phyloP scores from a whole-genome alignment of 2,888 invertebrate genomes.

The Rhaphigaster nebulosa region DNA sequence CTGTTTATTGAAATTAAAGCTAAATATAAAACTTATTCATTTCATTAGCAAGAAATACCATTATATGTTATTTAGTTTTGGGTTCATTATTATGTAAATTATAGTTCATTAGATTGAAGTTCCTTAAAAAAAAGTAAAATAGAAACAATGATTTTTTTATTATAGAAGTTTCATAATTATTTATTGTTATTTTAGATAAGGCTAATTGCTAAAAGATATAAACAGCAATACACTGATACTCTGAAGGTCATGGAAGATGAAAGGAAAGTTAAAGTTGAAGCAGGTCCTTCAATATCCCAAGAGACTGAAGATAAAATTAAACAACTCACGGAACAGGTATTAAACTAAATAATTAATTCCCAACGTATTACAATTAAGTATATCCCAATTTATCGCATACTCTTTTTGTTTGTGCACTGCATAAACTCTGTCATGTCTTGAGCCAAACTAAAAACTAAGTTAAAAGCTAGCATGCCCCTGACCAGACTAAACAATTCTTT shows the following conservation, averaged over 20 bases:
- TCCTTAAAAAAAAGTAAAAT: no score
- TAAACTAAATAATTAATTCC: not conserved
- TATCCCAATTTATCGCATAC: no score
- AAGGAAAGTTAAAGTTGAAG: constrained; percentile 72
- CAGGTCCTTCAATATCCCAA: constrained; percentile 69
- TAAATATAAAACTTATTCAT: no score
- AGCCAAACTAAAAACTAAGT: no score
- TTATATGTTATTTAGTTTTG: not conserved
- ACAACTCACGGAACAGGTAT: constrained; percentile 70
- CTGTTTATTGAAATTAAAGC: no score
- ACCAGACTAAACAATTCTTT: no score
- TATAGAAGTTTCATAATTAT: not conserved
- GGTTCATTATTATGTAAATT: not conserved
- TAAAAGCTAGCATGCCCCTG: no score
- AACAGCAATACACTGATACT: constrained; percentile 85
- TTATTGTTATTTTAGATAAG: constrained; percentile 74
- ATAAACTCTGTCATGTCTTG: no score
- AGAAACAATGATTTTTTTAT: no score
- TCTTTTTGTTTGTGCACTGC: no score
- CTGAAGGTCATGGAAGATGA: constrained; percentile 77
- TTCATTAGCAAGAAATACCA: no score
- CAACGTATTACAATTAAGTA: no score
- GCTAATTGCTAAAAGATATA: constrained; percentile 94
- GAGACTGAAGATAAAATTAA: constrained; percentile 71
- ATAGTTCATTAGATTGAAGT: not conserved